Evolutionary conservation across 2,888 invertebrate genomes (phyloP).

Genomic region (Calliopum simillimum): DNA sequence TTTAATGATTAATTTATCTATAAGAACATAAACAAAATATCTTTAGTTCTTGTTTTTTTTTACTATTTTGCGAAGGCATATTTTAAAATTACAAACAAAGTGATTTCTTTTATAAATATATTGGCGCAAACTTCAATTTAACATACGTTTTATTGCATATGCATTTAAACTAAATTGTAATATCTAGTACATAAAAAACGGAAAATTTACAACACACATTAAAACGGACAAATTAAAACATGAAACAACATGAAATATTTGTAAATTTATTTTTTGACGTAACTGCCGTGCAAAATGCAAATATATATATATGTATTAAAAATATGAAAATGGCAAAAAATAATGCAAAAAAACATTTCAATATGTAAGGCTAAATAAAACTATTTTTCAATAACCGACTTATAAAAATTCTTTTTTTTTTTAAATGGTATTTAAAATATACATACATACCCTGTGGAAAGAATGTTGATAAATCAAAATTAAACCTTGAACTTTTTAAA

Average conservation of each 20-base stretch:
- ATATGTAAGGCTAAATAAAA: constrained; percentile 11
- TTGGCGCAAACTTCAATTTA: no score
- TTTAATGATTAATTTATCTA: background rate
- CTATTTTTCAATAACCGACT: constrained; percentile 2
- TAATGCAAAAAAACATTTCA: constrained; percentile 10
- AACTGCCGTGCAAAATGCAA: constrained; percentile 16
- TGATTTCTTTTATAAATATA: no score
- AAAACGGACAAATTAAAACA: background rate
- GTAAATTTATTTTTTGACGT: constrained; percentile 15
- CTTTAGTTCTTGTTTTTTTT: background rate
- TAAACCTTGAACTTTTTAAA: no score
- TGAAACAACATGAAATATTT: constrained; percentile 5
- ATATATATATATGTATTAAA: constrained; percentile 22
- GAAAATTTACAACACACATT: no score
- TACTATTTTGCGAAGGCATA: background rate
- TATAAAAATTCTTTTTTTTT: background rate
- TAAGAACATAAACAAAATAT: background rate
- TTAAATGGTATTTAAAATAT: no score
- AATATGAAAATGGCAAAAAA: constrained; percentile 6
- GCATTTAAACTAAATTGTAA: no score
- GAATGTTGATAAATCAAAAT: no score
- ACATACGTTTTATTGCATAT: no score
- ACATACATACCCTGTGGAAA: no score
- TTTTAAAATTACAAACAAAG: no score
- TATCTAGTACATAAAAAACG: no score